A percentile compares a stretch with the other conserved stretches of the same genome.
phyloP scores from a whole-genome alignment of 2,888 invertebrate genomes.

The Chorisops tibialis region DNA sequence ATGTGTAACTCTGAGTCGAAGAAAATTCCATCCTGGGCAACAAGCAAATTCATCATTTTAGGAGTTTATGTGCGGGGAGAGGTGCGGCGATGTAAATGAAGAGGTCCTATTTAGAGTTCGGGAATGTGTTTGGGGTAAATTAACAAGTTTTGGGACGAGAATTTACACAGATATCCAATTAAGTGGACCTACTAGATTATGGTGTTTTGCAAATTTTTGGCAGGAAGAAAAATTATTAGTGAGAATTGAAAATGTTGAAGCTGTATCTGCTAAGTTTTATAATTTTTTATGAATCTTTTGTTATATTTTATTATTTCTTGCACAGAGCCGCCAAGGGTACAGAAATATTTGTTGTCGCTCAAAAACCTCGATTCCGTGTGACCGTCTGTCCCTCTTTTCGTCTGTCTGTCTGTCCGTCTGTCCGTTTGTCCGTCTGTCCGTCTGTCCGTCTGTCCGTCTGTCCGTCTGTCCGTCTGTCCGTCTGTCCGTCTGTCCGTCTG shows the following conservation, averaged over 20 bases:
- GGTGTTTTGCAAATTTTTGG: constrained; percentile 4
- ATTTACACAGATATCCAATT: constrained; percentile 34
- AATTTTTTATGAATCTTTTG: too few species aligned
- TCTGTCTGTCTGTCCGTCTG: too few species aligned
- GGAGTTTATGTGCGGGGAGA: too few species aligned
- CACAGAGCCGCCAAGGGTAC: too few species aligned
- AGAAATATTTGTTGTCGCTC: too few species aligned
- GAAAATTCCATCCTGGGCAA: constrained; percentile 17
- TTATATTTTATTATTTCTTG: too few species aligned
- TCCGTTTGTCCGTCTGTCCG: too few species aligned
- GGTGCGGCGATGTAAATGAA: constrained; percentile 3
- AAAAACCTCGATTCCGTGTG: too few species aligned
- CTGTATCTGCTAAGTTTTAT: too few species aligned
- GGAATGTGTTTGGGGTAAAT: constrained; percentile 24
- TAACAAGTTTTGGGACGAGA: constrained; percentile 32
- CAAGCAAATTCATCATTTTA: constrained; percentile 28
- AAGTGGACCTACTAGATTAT: constrained; percentile 26
- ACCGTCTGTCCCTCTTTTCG: too few species aligned
- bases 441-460: background rate
- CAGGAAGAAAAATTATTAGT: too few species aligned
- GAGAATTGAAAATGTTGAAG: too few species aligned
- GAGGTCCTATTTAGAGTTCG: constrained; percentile 4
- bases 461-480: background rate
- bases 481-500: background rate
- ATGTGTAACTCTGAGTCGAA: constrained; percentile 31